phyloP scores from a whole-genome alignment of 2,888 invertebrate genomes.

The Ochropleura plecta region DNA sequence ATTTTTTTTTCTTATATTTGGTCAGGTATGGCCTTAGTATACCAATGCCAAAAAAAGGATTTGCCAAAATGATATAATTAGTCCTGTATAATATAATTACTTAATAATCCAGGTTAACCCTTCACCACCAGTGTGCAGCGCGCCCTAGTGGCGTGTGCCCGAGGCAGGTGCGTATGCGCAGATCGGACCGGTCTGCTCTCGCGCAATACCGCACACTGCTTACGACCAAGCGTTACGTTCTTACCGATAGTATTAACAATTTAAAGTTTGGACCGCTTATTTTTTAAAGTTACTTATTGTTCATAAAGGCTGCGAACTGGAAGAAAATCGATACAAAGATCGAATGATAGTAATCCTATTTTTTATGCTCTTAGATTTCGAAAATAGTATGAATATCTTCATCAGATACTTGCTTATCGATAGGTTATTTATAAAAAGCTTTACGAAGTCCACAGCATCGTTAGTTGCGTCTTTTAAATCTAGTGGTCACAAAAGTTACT shows the following conservation, averaged over 20 bases:
- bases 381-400: constrained; percentile 30
- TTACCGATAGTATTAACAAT: constrained; percentile 48
- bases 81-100: background rate
- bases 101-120: constrained; percentile 19
- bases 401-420: constrained; percentile 3
- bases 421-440: background rate
- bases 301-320: constrained; percentile 38
- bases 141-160: constrained; percentile 86
- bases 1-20: background rate
- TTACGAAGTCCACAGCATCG: background rate
- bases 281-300: constrained; percentile 46
- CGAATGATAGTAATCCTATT: constrained; percentile 32
- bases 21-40: background rate
- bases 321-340: constrained; percentile 38
- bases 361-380: constrained; percentile 20
- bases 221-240: constrained; percentile 60
- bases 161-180: constrained; percentile 85
- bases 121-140: constrained; percentile 71
- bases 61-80: background rate
- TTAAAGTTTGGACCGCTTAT: constrained; percentile 48
- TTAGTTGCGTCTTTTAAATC: background rate
- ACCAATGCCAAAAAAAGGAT: background rate
- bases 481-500: background rate
- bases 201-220: constrained; percentile 67
- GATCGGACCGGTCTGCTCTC: constrained; percentile 69